phyloP scores from a whole-genome alignment of 2,888 invertebrate genomes.

The Crematogaster levior region DNA sequence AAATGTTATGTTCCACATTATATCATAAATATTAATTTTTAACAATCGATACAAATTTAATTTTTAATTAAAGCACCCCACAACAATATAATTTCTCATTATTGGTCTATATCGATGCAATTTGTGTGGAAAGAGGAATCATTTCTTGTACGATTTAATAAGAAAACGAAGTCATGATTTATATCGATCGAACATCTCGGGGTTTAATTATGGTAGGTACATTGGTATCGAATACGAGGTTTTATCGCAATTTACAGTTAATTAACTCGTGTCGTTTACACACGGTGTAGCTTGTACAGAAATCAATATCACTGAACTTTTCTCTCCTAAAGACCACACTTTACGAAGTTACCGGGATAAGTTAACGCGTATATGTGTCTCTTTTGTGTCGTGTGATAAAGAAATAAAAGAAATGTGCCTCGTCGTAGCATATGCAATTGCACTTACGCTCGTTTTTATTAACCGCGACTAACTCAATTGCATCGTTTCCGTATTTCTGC shows the following conservation, averaged over 20 bases:
- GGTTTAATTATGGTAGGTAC: constrained; percentile 30
- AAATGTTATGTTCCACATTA: neutral
- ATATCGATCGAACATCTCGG: neutral
- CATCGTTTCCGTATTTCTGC: constrained; percentile 28
- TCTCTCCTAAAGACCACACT: constrained; percentile 12
- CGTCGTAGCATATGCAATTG: constrained; percentile 26
- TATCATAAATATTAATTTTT: neutral
- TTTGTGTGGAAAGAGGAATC: neutral
- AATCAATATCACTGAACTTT: constrained; percentile 29
- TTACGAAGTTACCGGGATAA: constrained; percentile 19
- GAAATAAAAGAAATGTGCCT: neutral
- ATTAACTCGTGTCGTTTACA: constrained; percentile 21
- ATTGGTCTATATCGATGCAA: neutral
- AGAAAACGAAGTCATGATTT: neutral
- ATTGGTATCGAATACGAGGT: constrained; percentile 1
- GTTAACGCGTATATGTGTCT: neutral
- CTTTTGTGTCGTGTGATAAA: constrained; percentile 1
- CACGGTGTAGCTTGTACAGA: constrained; percentile 12
- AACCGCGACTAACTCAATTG: constrained; percentile 34
- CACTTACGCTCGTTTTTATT: constrained; percentile 38
- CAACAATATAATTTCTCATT: neutral
- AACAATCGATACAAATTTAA: neutral
- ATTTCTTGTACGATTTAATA: neutral
- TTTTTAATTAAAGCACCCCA: neutral
- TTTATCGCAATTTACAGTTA: constrained; percentile 37